Evolutionary conservation across 2,797 vertebrate genomes (phyloP).

Genomic region (Cossypha caffra): DNA sequence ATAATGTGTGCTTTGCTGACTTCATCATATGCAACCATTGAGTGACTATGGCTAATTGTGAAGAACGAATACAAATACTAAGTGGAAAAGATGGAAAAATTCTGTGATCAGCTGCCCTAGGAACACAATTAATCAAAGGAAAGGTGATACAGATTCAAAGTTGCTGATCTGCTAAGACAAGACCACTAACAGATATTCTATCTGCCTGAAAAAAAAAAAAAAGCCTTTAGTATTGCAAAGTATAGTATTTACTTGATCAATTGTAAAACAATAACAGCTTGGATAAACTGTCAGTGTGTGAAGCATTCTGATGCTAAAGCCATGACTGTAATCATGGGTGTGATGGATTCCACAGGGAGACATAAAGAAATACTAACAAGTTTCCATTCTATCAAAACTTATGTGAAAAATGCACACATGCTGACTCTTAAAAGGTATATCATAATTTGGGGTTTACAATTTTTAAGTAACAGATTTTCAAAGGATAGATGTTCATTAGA

Average conservation of each 20-base stretch:
- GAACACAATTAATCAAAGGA: conserved; percentile 45
- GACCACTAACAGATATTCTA: conserved; percentile 22
- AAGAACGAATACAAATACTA: background rate
- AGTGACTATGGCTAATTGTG: conserved; percentile 31
- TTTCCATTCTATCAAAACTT: background rate
- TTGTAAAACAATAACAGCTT: background rate
- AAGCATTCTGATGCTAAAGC: background rate
- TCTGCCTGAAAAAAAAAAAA: background rate
- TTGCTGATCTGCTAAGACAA: background rate
- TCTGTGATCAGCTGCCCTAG: background rate
- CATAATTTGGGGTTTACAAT: background rate
- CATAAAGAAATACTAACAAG: background rate
- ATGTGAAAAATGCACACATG: background rate
- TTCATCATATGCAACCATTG: background rate
- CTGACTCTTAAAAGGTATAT: background rate
- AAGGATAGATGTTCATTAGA: background rate
- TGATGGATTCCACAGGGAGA: background rate
- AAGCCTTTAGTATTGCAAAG: background rate
- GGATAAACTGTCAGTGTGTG: background rate
- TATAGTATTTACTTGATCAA: background rate
- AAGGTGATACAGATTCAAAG: conserved; percentile 45
- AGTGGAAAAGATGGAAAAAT: background rate
- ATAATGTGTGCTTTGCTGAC: background rate
- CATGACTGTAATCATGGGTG: background rate
- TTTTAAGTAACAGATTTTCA: background rate